Base-by-base conservation (phyloP, 2,113 vertebrate species). In the Prunella fulvescens region DNA sequence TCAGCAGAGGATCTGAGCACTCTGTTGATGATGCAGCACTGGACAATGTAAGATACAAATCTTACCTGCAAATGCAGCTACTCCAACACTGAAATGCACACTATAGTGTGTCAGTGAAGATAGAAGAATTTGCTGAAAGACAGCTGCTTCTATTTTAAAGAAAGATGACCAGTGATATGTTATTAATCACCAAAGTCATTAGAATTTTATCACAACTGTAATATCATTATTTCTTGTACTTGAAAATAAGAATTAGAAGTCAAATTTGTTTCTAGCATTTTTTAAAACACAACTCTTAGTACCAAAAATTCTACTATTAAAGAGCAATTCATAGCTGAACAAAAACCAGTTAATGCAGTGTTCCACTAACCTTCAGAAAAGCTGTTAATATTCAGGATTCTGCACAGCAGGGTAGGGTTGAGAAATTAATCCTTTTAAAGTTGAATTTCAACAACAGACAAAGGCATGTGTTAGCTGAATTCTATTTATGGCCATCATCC, bases 391-490 rank as follows among this genome's bases (percentile, higher is more conserved):
- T 71, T 79, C 80, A 81, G 40, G 51, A 78, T 65, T 90, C 82
- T 86, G 56, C 71, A 71, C 72, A 86, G 84, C 60, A 71, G 82
- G 60, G 23, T 42, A 95, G 33, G 3, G 62, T 56, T 90, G 66
- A 91, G 85, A 96, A 93, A 96, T 95, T 96, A 95, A 92, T 94
- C 89, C 81, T 92, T 97, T 91, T 93, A 93, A 95, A 96, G 92
- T 92, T 94, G 89, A 96, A 90, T 95, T 96, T 96, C 92, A 92
- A 80, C 91, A 95, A 94, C 78, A 16, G 95, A 96, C 95, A 96
- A 91, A 95, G 67, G 82, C 92, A 94, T 91, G 82, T 92, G 92
- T 90, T 92, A 92, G 91, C 61, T 47, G 82, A 88, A 89, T 79
- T 95, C 89, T 93, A 85, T 93, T 89, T 70, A 65, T 93, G 96